phyloP scores from a whole-genome alignment of 2,888 invertebrate genomes.

The Mythimna lalbum region DNA sequence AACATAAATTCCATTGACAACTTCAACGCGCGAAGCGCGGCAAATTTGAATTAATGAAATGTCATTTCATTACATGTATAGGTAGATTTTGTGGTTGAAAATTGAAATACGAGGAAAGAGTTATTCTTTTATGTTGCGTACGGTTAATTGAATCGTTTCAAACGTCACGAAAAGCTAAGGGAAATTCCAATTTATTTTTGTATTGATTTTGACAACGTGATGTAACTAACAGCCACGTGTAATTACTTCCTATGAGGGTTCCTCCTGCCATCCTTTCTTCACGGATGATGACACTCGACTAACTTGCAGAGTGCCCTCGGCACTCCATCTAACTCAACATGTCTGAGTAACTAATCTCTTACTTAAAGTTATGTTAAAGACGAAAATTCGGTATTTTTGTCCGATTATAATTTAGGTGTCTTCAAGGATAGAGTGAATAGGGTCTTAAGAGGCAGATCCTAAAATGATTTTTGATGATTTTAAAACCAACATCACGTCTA shows the following conservation, averaged over 20 bases:
- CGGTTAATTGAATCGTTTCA: constrained; percentile 32
- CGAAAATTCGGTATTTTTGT: too few relatives aligned
- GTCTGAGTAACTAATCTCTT: constrained; percentile 13
- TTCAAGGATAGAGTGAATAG: too few relatives aligned
- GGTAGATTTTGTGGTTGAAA: neutral
- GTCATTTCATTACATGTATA: too few relatives aligned
- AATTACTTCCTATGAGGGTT: constrained; percentile 25
- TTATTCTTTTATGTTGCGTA: constrained; percentile 19
- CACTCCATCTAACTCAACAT: constrained; percentile 23
- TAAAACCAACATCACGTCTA: too few relatives aligned
- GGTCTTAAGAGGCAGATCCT: too few relatives aligned
- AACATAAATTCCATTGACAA: too few relatives aligned
- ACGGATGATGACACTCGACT: constrained; percentile 18
- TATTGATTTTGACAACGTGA: constrained; percentile 41
- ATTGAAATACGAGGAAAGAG: constrained; percentile 26
- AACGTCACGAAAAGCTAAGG: constrained; percentile 22
- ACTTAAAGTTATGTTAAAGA: neutral
- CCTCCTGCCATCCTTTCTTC: constrained; percentile 20
- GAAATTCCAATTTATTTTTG: constrained; percentile 50
- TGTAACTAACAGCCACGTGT: constrained; percentile 13
- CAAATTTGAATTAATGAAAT: too few relatives aligned
- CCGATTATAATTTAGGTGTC: too few relatives aligned
- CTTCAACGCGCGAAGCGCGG: too few relatives aligned
- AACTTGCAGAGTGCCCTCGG: constrained; percentile 15
- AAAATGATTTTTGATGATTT: too few relatives aligned